These are phyloP conservation scores for Coryphaenoides rupestris DNA, from an alignment of 2,113 vertebrate species.

Conservation along the genomic window DNA sequence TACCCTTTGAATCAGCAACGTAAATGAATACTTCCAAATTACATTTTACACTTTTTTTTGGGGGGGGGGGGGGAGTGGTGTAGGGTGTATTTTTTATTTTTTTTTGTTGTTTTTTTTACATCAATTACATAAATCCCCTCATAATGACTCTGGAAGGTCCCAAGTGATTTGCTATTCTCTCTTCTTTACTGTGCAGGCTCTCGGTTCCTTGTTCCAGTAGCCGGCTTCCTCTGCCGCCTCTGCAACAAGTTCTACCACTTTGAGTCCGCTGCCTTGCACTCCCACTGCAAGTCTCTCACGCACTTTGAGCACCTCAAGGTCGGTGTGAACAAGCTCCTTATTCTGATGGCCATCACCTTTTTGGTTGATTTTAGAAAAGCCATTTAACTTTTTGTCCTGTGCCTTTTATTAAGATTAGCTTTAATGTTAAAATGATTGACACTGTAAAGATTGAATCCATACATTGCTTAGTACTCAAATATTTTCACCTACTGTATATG, in stretches of 20 bases:
- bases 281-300: conserved; percentile 90
- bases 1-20: no score
- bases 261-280: conserved; percentile 79
- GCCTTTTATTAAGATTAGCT: no score
- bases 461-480: no score
- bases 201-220: conserved; percentile 89
- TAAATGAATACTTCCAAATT: not conserved
- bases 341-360: no score
- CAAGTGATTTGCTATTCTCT: not conserved
- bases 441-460: no score
- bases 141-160: not conserved
- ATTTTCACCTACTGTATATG: no score
- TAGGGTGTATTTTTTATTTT: not conserved
- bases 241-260: conserved; percentile 93
- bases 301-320: conserved; percentile 97
- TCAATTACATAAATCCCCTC: not conserved
- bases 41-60: not conserved
- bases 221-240: conserved; percentile 89
- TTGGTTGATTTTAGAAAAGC: no score
- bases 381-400: no score
- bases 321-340: conserved; percentile 36
- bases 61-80: no score
- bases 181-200: conserved; percentile 70
- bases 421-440: no score
- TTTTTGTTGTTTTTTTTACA: not conserved